Evolutionary conservation across 2,888 invertebrate genomes (phyloP).

Genomic region (Mimumesa dahlbomi): DNA sequence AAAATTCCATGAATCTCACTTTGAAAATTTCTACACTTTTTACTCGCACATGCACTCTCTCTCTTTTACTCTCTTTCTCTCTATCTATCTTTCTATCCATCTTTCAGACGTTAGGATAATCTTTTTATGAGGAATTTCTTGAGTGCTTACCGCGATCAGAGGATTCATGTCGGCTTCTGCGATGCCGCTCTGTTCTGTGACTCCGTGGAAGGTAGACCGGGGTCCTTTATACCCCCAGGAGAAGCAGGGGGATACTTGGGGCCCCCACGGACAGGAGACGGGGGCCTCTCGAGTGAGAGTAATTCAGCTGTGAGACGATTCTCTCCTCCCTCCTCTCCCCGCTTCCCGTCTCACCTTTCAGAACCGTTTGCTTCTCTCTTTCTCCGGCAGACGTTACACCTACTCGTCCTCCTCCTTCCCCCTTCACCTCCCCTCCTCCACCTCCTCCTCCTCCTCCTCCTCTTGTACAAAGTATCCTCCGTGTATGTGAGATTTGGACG

Average conservation of each 20-base stretch:
- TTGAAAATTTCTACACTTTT: conserved; percentile 28
- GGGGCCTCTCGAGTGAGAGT: conserved; percentile 77
- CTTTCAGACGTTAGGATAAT: conserved; percentile 12
- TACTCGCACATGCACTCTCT: conserved; percentile 1
- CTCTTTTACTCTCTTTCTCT: neutral
- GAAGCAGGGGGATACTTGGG: conserved; percentile 69
- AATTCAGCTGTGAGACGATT: conserved; percentile 73
- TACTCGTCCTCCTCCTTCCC: conserved; percentile 24
- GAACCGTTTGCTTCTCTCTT: conserved; percentile 55
- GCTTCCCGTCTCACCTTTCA: conserved; percentile 29
- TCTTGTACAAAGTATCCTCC: too few species aligned
- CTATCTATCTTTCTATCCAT: neutral
- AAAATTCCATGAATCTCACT: conserved; percentile 29
- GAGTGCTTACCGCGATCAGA: conserved; percentile 79
- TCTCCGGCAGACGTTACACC: conserved; percentile 4
- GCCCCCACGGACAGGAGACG: conserved; percentile 76
- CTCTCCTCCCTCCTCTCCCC: conserved; percentile 51
- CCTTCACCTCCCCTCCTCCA: conserved; percentile 7
- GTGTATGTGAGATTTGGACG: conserved; percentile 53
- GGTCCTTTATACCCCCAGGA: conserved; percentile 78
- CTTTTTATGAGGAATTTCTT: conserved; percentile 26
- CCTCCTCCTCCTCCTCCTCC: conserved; percentile 23
- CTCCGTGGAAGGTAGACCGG: conserved; percentile 77
- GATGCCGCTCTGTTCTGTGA: conserved; percentile 80
- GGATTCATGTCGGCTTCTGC: conserved; percentile 80